Percentiles rank a stretch among this genome's conserved stretches.
Conservation (phyloP, 2,797 vertebrate species). For the Eulemur rubriventer region DNA sequence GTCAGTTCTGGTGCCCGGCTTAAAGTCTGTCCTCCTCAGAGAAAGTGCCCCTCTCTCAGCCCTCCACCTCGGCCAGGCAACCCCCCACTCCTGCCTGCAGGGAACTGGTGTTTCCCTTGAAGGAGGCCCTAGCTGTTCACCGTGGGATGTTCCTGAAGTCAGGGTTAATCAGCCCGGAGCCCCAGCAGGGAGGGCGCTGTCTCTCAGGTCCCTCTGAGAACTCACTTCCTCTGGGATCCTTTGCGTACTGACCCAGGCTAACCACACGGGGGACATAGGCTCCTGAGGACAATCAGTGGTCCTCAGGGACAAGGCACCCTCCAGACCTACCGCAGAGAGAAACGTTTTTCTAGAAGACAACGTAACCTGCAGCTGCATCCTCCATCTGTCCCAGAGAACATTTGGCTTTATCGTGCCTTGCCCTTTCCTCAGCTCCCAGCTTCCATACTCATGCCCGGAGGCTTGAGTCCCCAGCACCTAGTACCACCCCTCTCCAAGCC, state of each 20-base stretch:
- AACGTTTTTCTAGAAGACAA: neutral
- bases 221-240: neutral
- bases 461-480: no score
- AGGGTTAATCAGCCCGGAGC: neutral
- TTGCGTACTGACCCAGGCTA: neutral
- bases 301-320: neutral
- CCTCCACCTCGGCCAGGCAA: accelerated
- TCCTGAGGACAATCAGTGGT: neutral
- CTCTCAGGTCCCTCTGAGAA: accelerated
- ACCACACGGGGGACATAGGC: accelerated
- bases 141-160: neutral
- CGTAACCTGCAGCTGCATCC: accelerated
- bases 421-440: neutral
- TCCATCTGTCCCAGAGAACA: accelerated
- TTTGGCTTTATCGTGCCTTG: neutral
- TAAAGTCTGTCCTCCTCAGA: neutral
- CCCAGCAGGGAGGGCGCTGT: accelerated
- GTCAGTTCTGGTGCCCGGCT: neutral
- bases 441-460: accelerated
- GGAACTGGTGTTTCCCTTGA: neutral
- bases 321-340: neutral
- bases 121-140: neutral
- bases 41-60: neutral
- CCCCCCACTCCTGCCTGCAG: neutral
- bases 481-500: neutral